phyloP scores from a whole-genome alignment of 2,113 vertebrate genomes.

The Hippolais icterina region DNA sequence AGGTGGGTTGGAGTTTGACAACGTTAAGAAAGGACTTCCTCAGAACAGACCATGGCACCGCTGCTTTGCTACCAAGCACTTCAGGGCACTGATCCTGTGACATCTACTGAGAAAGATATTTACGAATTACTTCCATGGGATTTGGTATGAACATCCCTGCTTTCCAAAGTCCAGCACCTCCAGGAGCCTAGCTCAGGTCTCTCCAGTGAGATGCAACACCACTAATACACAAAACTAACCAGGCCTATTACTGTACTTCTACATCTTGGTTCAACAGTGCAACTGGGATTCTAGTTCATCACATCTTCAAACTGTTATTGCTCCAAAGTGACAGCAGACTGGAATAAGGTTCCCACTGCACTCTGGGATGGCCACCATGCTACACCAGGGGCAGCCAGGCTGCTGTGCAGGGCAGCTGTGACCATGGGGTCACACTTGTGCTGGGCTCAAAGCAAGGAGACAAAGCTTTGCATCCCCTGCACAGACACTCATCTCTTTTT shows the following conservation, averaged over 20 bases:
- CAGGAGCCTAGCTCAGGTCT: background rate
- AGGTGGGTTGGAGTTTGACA: background rate
- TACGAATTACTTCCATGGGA: background rate
- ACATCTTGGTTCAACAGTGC: background rate
- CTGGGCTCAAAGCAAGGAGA: background rate
- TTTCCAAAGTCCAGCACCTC: background rate
- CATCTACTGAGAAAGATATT: accelerated
- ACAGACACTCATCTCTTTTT: background rate
- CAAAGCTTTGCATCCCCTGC: background rate
- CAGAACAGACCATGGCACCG: background rate
- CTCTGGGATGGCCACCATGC: background rate
- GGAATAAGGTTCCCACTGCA: background rate
- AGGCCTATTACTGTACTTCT: background rate
- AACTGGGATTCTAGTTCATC: background rate
- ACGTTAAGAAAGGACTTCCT: background rate
- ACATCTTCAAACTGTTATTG: background rate
- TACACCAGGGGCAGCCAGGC: background rate
- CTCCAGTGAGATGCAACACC: background rate
- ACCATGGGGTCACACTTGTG: background rate
- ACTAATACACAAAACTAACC: background rate
- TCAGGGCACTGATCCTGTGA: no score
- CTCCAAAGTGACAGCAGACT: background rate
- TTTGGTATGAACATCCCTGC: background rate
- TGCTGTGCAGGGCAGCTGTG: slow-evolving; percentile 12
- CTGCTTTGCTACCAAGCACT: background rate